These are phyloP conservation scores for Sarcophaga variegata DNA, from an alignment of 2,888 invertebrate species.

Conservation along the genomic window DNA sequence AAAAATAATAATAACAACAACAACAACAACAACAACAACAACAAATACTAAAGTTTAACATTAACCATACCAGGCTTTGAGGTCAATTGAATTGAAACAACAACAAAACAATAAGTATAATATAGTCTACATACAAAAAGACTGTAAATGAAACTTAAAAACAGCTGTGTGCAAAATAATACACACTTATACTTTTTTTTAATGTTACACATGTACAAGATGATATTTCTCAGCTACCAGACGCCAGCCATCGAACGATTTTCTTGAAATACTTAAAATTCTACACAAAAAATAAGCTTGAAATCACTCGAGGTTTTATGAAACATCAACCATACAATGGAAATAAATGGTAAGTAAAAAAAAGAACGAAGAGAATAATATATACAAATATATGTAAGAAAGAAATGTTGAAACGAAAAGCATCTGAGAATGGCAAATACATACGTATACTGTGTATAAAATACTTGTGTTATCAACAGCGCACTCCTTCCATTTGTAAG, in stretches of 20 bases:
- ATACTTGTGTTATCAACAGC: too few relatives aligned
- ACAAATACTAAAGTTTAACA: slow-evolving; percentile 37
- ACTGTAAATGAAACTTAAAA: slow-evolving; percentile 39
- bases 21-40: slow-evolving; percentile 12
- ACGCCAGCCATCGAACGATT: neutral
- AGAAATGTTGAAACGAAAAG: too few relatives aligned
- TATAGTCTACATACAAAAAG: slow-evolving; percentile 14
- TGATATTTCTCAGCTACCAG: neutral
- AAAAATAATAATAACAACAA: slow-evolving; percentile 7
- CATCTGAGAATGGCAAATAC: too few relatives aligned
- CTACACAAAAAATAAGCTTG: neutral
- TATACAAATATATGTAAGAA: too few relatives aligned
- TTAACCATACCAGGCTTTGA: slow-evolving; percentile 41
- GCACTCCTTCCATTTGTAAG: too few relatives aligned
- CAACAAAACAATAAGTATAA: slow-evolving; percentile 14
- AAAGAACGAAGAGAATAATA: too few relatives aligned
- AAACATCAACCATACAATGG: neutral
- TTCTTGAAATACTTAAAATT: neutral
- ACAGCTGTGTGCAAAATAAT: slow-evolving; percentile 38
- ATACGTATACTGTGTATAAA: too few relatives aligned
- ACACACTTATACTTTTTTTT: neutral
- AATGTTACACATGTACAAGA: neutral
- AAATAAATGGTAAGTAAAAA: neutral
- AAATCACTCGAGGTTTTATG: neutral
- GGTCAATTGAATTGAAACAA: slow-evolving; percentile 53